Conservation (phyloP, 2,113 vertebrate species). For the Ailuropoda melanoleuca region DNA sequence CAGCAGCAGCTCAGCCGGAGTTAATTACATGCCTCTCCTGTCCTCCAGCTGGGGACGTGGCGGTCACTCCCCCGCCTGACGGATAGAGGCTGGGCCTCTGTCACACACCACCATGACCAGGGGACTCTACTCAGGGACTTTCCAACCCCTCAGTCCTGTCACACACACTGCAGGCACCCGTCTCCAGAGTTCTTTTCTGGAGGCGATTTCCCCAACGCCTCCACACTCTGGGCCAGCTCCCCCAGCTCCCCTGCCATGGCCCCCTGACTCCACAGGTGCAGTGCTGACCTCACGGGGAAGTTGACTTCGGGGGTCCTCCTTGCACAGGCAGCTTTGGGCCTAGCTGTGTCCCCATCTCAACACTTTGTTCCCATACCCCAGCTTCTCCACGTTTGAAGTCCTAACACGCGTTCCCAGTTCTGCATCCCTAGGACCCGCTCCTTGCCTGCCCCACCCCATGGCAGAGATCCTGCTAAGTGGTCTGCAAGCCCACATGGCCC, state of each 20-base stretch:
- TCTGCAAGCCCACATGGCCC: not conserved
- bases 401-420: not conserved
- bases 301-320: accelerated
- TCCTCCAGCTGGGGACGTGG: not conserved
- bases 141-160: not conserved
- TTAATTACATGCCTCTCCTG: not conserved
- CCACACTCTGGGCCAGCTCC: not conserved
- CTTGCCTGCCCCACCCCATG: not conserved
- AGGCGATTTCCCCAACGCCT: not conserved
- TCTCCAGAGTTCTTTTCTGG: not conserved
- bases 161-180: not conserved
- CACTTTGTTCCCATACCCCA: not conserved
- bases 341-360: not conserved
- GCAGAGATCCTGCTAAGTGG: not conserved
- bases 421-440: too few relatives aligned
- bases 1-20: not conserved
- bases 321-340: not conserved
- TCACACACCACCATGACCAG: not conserved
- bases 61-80: not conserved
- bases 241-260: not conserved
- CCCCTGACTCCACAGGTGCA: not conserved
- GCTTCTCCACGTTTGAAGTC: not conserved
- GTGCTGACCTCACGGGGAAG: not conserved
- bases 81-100: not conserved
- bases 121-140: not conserved